Evolutionary conservation across 2,797 vertebrate species (phyloP), one percentile per base, ranked within the genome.

Genomic region (Cirrhinus molitorella): DNA sequence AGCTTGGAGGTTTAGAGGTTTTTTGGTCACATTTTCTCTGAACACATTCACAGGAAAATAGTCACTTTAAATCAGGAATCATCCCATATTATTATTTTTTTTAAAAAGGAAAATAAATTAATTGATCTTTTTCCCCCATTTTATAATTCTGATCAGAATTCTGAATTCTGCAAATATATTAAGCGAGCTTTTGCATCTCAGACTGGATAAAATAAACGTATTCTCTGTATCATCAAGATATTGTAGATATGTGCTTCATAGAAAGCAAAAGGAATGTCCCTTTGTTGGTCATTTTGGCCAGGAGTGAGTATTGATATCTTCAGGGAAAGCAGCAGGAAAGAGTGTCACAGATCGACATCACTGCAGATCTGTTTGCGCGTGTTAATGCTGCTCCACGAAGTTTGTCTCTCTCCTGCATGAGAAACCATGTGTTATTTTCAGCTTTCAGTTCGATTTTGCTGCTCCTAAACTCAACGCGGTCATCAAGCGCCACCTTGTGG

Each of bases 311-410:
- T 34, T 4, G 11, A 28, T 45, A 13, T 80, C 19, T 57, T 55
- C 11, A 57, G 37, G 17, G 45, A 49, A 53, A 79, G 25, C 75
- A 47, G 37, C 55, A 77, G 37, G 74, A 45, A 77, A 17, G 28
- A 31, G 28, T 23, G 23, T 47, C 75, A 9, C 13, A 10, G 34
- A 16, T 23, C 59, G 34, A 75, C 73, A 57, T 67, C 25, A 59
- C 66, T 51, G 34, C 37, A 25, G 14, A 43, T 9, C 61, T 31
- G n/a, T 47, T n/a, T 57, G 55, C 9, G n/a, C 11, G 53, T 10
- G 47, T 89, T 78, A 87, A 37, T 14, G 70, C 73, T 87, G 88
- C 16, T 89, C 88, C 73, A 83, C 68, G 80, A 89, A 86, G 74
- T 55, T 63, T 0, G 86, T 85, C 63, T 86, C 86, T 13, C 28